Conservation (phyloP, 2,888 invertebrate species). For the Spodoptera littoralis region DNA sequence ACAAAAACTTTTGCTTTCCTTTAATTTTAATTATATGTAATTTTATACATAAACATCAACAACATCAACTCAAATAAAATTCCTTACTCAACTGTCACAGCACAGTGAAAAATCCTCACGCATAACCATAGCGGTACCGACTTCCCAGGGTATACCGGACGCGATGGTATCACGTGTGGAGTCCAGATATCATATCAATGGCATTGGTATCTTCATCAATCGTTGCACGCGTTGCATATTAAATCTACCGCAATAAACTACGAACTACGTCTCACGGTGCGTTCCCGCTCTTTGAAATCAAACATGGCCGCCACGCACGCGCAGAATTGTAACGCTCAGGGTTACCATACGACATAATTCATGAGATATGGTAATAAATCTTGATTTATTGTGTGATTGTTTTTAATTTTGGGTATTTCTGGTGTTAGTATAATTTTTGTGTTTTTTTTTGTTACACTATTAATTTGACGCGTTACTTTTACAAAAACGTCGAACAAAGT, state of each 20-base stretch:
- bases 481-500: too few species aligned
- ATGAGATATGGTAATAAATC: conserved; percentile 53
- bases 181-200: conserved; percentile 39
- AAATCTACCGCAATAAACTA: conserved; percentile 37
- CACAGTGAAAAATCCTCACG: not conserved
- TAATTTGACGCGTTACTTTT: too few species aligned
- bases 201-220: conserved; percentile 50
- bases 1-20: too few species aligned
- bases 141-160: conserved; percentile 31
- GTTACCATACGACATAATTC: conserved; percentile 54
- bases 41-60: too few species aligned
- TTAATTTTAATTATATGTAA: too few species aligned
- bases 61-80: too few species aligned
- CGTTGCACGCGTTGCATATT: conserved; percentile 40
- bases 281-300: conserved; percentile 60
- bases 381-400: conserved; percentile 18
- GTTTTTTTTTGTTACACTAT: too few species aligned
- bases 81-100: not conserved
- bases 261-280: conserved; percentile 50
- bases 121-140: conserved; percentile 22
- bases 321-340: conserved; percentile 56
- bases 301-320: conserved; percentile 59
- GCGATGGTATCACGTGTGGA: conserved; percentile 23
- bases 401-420: not conserved
- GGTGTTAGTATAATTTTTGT: too few species aligned